phyloP scores from a whole-genome alignment of 1,140 invertebrate genomes.

The Thrips palmi region DNA sequence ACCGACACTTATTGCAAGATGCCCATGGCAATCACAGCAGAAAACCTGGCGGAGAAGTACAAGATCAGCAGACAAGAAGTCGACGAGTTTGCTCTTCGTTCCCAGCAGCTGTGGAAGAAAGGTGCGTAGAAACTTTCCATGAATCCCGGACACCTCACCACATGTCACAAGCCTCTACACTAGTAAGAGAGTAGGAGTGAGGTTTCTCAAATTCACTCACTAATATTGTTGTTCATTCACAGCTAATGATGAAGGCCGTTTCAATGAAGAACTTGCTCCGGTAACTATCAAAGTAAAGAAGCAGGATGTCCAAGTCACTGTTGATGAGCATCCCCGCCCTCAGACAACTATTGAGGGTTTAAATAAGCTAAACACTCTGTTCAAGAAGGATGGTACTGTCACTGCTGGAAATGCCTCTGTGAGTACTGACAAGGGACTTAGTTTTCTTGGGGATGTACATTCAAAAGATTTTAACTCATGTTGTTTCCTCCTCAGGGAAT shows the following conservation, averaged over 20 bases:
- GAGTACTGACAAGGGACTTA: constrained; percentile 21
- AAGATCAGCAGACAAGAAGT: constrained; percentile 70
- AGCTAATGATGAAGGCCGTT: constrained; percentile 75
- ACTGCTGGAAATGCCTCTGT: constrained; percentile 92
- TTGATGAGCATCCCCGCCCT: constrained; percentile 90
- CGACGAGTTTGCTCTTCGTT: constrained; percentile 73
- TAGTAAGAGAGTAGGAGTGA: too few relatives aligned
- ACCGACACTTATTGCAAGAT: constrained; percentile 78
- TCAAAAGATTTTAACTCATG: constrained; percentile 8
- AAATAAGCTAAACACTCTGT: constrained; percentile 68
- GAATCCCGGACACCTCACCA: too few relatives aligned
- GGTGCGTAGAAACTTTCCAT: constrained; percentile 24
- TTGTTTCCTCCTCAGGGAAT: constrained; percentile 47
- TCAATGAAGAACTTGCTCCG: constrained; percentile 80
- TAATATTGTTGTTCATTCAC: constrained; percentile 18
- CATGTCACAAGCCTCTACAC: too few relatives aligned
- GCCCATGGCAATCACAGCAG: constrained; percentile 94
- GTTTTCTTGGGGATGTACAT: background rate
- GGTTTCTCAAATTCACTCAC: constrained; percentile 6
- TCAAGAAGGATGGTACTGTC: constrained; percentile 91
- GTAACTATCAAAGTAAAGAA: constrained; percentile 69
- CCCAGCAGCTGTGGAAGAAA: constrained; percentile 65
- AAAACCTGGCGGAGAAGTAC: constrained; percentile 88
- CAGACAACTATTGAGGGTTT: constrained; percentile 71
- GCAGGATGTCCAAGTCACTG: constrained; percentile 54